Evolutionary conservation across 1,140 invertebrate genomes (phyloP), one percentile per base, ranked within the genome.

Genomic region (Lanistes nyassanus): DNA sequence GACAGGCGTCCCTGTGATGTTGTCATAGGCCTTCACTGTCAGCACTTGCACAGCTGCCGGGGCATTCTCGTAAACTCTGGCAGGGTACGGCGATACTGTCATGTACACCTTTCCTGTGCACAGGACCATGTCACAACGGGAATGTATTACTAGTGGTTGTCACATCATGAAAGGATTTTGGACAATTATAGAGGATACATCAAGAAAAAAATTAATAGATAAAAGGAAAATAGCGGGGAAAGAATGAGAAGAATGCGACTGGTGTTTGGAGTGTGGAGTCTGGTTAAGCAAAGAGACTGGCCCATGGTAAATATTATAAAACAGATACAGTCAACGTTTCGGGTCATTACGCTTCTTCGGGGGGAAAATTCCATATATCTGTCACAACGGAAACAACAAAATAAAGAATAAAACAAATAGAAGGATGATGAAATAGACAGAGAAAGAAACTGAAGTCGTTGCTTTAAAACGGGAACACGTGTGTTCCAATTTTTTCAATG

Each of bases 11-110:
- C 78, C 77, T 23, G 81, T 80, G 39, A 68, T 69, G 36, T 79
- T 74, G 70, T 82, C 80, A 62, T 80, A 80, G 9, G 74, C 81
- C 4, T 51, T 76, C 3, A 84, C 78, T 29, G 76, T 81, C 2
- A 82, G 70, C 23, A 81, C 76, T 2, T 73, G 69, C 2, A 77
- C 77, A 31, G 70, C 76, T 5, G 77, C 66, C 9, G 79, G 78
- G 0, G 82, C 79, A 34, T 79, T 79, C 34, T 76, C 37, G 56
- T 83, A 79, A 16, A 83, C 76, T 26, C 80, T 31, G 4, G 79
- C 79, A 11, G 80, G 79, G 55, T 80, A 77, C 34, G 81, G 79
- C 13, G 69, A 74, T 6, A 79, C 78, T 29, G 19, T 69, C 29
- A 79, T 65, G 11, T 76, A 60, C 7, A 79, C 36, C 16, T 75